A percentile compares a stretch with the other conserved stretches of the same genome.
These are phyloP conservation scores for Zaprionus obscuricornis DNA, from an alignment of 2,888 invertebrate genomes.

Conservation along the genomic window DNA sequence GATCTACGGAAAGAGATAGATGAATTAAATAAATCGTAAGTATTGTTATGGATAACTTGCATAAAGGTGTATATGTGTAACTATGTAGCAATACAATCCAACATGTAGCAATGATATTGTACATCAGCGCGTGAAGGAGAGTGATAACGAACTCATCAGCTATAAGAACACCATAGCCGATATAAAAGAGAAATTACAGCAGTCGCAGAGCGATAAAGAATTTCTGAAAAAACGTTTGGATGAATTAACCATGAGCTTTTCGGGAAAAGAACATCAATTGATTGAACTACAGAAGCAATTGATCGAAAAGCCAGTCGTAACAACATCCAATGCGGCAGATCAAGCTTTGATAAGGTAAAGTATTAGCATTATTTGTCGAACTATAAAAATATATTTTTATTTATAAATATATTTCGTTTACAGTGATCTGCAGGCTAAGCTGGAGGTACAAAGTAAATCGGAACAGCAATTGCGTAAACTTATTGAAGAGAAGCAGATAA, in stretches of 20 bases:
- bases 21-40: constrained; percentile 32
- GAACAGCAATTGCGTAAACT: constrained; percentile 24
- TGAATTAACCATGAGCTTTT: background rate
- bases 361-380: background rate
- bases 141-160: background rate
- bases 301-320: background rate
- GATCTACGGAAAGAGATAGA: constrained; percentile 1
- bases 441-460: constrained; percentile 1
- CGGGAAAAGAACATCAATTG: constrained; percentile 11
- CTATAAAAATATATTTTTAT: background rate
- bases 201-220: constrained; percentile 5
- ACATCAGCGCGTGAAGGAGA: constrained; percentile 6
- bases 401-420: background rate
- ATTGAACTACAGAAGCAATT: constrained; percentile 2
- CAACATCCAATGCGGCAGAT: background rate
- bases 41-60: too few relatives aligned
- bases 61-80: too few relatives aligned
- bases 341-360: too few relatives aligned
- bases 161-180: background rate
- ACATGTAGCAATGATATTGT: background rate
- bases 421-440: constrained; percentile 26
- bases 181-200: constrained; percentile 2
- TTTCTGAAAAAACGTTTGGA: background rate
- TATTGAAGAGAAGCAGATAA: constrained; percentile 60
- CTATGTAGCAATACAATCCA: too few relatives aligned